Conservation (phyloP, 2,797 vertebrate genomes). For the Lithobates pipiens region DNA sequence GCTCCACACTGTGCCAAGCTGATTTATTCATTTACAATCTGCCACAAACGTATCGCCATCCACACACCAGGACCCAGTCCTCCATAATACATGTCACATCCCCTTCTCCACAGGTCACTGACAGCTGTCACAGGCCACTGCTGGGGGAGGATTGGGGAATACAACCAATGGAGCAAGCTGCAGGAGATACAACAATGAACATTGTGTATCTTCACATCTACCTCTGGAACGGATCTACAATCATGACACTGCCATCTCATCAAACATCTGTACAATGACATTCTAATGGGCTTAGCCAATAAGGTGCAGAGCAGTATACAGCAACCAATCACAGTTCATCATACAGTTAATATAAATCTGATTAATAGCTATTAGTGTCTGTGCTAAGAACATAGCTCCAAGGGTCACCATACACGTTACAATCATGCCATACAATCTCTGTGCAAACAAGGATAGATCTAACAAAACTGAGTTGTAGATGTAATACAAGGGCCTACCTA, state of each 20-base stretch:
- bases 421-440: too few relatives aligned
- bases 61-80: too few relatives aligned
- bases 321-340: not conserved
- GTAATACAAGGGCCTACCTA: too few relatives aligned
- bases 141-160: not conserved
- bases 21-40: too few relatives aligned
- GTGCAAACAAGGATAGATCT: too few relatives aligned
- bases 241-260: not conserved
- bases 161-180: not conserved
- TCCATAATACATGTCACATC: not conserved
- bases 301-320: not conserved
- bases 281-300: not conserved
- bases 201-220: not conserved
- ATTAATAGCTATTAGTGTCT: not conserved
- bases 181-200: not conserved
- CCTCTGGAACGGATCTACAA: not conserved
- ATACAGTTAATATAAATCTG: not conserved
- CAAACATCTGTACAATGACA: not conserved
- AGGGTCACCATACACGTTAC: too few relatives aligned
- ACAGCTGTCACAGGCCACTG: slow-evolving; percentile 14
- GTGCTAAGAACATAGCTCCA: too few relatives aligned
- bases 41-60: not conserved
- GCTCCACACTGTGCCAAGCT: not conserved
- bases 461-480: too few relatives aligned
- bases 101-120: not conserved